A percentile compares a stretch with the other conserved stretches of the same genome.
Conservation (phyloP, 2,797 vertebrate genomes). For the Thamnophis elegans region DNA sequence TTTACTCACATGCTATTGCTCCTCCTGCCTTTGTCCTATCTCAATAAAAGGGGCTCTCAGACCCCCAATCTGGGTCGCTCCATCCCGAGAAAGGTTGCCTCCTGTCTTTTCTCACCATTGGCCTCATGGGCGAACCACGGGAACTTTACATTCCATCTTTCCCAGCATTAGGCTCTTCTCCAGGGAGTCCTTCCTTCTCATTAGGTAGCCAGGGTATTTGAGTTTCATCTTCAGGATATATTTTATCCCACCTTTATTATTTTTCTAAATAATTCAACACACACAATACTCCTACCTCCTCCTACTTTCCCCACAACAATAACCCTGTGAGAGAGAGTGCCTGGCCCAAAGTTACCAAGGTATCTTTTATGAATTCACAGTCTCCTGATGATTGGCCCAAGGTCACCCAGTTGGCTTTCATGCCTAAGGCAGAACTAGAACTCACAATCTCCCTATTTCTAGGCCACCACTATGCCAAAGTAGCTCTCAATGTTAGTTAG, state of each 20-base stretch:
- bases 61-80: too few relatives aligned
- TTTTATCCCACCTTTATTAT: neutral
- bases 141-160: too few relatives aligned
- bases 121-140: too few relatives aligned
- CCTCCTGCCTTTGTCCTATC: too few relatives aligned
- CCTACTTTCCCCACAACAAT: neutral
- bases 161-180: too few relatives aligned
- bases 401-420: neutral
- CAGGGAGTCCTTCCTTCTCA: too few relatives aligned
- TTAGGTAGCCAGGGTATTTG: too few relatives aligned
- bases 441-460: neutral
- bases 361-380: neutral
- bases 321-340: neutral
- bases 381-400: neutral
- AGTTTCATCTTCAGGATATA: too few relatives aligned
- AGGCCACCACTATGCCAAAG: neutral
- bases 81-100: too few relatives aligned
- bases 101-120: too few relatives aligned
- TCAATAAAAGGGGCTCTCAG: too few relatives aligned
- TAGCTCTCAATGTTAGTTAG: neutral
- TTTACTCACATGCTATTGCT: too few relatives aligned
- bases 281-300: neutral
- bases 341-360: neutral
- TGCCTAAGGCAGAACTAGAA: neutral
- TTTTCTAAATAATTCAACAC: neutral